A percentile compares a stretch with the other conserved stretches of the same genome.
phyloP scores from a whole-genome alignment of 2,797 vertebrate species.

The Aphelocoma californica region DNA sequence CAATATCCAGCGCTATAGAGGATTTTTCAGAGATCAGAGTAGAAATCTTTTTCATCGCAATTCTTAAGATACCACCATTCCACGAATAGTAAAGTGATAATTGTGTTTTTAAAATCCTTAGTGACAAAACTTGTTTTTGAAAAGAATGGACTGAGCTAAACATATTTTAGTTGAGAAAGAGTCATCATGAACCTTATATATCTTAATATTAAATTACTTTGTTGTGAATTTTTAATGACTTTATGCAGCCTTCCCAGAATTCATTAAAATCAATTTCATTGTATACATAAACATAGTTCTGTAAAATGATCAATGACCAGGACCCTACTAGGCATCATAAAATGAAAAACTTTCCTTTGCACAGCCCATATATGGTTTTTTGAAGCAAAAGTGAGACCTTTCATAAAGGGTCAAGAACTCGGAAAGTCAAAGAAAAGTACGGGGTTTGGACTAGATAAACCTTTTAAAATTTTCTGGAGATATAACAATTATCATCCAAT shows the following conservation, averaged over 20 bases:
- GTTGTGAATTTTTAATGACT: background rate
- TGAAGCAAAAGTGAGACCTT: background rate
- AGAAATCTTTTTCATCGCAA: background rate
- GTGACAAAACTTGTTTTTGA: background rate
- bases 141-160: background rate
- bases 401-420: background rate
- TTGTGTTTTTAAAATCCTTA: background rate
- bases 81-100: background rate
- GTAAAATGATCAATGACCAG: background rate
- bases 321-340: background rate
- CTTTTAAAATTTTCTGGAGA: background rate
- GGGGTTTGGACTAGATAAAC: background rate
- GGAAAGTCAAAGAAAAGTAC: background rate
- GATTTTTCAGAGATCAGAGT: background rate
- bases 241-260: background rate
- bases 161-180: background rate
- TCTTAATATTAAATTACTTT: background rate
- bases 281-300: background rate
- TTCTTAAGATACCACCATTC: background rate
- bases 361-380: background rate
- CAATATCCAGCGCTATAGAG: accelerated
- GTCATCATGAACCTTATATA: background rate
- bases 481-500: background rate
- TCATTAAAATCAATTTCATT: background rate
- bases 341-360: background rate